Conservation (phyloP, 2,113 vertebrate genomes). For the Ceyx margarethae region DNA sequence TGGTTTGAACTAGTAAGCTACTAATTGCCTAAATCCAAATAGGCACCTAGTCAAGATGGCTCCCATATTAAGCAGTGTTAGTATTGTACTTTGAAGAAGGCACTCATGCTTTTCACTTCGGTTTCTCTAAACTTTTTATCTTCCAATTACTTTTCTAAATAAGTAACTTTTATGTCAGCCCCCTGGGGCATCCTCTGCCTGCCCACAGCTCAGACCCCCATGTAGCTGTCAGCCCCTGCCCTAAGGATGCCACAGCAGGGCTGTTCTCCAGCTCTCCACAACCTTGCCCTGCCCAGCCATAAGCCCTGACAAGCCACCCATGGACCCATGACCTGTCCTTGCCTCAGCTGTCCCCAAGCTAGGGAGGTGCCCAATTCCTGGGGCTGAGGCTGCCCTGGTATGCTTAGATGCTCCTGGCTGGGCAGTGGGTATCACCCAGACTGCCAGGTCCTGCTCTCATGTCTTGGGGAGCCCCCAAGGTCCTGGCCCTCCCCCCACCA, state of each 20-base stretch:
- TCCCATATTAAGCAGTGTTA: not conserved
- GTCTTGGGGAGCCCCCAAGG: not conserved
- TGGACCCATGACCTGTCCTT: not conserved
- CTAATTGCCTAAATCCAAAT: constrained; percentile 38
- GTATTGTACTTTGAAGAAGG: not conserved
- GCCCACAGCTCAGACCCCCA: no score
- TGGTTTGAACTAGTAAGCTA: constrained; percentile 26
- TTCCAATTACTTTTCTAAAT: not conserved
- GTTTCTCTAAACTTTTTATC: not conserved
- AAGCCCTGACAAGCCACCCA: not conserved
- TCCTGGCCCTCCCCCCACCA: not conserved
- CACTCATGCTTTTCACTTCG: not conserved
- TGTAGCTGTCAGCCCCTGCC: not conserved
- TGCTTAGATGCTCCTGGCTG: not conserved
- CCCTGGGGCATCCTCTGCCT: not conserved
- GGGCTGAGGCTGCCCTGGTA: not conserved
- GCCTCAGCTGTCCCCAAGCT: not conserved
- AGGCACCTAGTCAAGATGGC: not conserved
- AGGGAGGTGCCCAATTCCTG: not conserved
- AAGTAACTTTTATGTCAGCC: not conserved
- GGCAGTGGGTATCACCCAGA: not conserved
- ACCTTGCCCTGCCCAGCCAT: not conserved
- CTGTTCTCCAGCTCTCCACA: not conserved
- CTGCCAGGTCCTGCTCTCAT: not conserved
- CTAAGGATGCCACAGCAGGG: not conserved